Percentiles rank a stretch among this genome's conserved stretches.
These are phyloP conservation scores for Taenioides sp. DNA, from an alignment of 2,797 vertebrate genomes.

Conservation along the genomic window DNA sequence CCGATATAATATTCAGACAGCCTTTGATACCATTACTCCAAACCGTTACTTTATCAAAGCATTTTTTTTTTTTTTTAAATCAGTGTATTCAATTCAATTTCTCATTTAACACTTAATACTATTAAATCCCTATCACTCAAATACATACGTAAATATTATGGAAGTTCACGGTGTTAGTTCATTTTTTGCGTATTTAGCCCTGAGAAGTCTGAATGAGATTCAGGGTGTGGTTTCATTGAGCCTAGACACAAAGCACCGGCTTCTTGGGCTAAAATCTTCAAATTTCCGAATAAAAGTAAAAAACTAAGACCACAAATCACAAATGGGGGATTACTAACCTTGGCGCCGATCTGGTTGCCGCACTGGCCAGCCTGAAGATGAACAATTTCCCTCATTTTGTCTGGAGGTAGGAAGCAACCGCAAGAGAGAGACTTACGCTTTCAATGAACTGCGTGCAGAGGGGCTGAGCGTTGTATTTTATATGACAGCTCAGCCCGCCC, in stretches of 20 bases:
- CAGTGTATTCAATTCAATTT: no score
- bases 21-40: no score
- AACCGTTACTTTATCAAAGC: no score
- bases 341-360: slow-evolving; percentile 84
- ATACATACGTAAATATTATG: no score
- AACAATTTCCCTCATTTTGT: slow-evolving; percentile 83
- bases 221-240: slow-evolving; percentile 65
- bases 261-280: not conserved
- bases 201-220: slow-evolving; percentile 24
- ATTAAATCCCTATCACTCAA: no score
- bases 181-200: rapidly evolving
- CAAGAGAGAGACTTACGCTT: not conserved
- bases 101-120: no score
- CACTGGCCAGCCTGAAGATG: slow-evolving; percentile 85
- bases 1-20: no score
- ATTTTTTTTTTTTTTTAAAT: no score
- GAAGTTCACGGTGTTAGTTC: not conserved
- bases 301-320: rapidly evolving
- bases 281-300: rapidly evolving
- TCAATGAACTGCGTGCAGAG: slow-evolving; percentile 16
- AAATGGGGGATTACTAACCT: slow-evolving; percentile 62
- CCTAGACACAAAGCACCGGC: slow-evolving; percentile 49
- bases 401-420: rapidly evolving
- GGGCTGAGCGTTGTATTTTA: slow-evolving; percentile 19
- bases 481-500: slow-evolving; percentile 34